Base-by-base conservation (phyloP, 2,797 vertebrate species). In the Anguilla megastoma region DNA sequence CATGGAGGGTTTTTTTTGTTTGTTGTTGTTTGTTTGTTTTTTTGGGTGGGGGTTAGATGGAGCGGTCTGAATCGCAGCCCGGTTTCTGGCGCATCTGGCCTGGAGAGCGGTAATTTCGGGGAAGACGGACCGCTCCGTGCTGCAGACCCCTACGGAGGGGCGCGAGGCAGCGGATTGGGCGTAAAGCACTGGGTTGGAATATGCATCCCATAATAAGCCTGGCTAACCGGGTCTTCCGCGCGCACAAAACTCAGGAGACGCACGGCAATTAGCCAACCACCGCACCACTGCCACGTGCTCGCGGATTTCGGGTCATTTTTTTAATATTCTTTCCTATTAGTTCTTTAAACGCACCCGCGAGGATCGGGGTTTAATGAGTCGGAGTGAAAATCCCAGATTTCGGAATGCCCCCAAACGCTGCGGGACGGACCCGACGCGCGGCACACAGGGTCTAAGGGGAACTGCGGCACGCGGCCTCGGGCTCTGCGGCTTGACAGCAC, bases 261-360 rank as follows among this genome's bases (percentile, higher is more conserved):
- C 45, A 9, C 41, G 24, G 21, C 79, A 83, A 66, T 83, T 66
- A 66, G 7, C 50, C 50, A 52, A 41, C 50, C 50, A 52, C 45
- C n/a, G 36, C 12, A 48, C 86, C 45, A 45, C 74, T 48, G 76
- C 79, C 58, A 50, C 27, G 86, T 87, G 86, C 86, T 66, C 54
- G 16, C 63, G 1, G 50, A 33, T 56, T 56, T 33, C 33, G 50
- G 82, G 82, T 84, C 82, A 84, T 27, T 84, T 52, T 36, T 79
- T 41, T 10, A 4, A 24, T 3, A 66, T 66, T 66, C 21, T 66
- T 66, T n/a, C 60, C 3, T 66, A 1, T 33, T 79, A 12, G 33
- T 45, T 82, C 41, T 12, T 79, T 27, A 79, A 36, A 33, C 18
- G 74, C n/a, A 48, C 79, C 79, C 41, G 6, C 1, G 79, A 82